These are phyloP conservation scores for Lasioglossum figueresi DNA, from an alignment of 2,888 invertebrate species.

Conservation along the genomic window DNA sequence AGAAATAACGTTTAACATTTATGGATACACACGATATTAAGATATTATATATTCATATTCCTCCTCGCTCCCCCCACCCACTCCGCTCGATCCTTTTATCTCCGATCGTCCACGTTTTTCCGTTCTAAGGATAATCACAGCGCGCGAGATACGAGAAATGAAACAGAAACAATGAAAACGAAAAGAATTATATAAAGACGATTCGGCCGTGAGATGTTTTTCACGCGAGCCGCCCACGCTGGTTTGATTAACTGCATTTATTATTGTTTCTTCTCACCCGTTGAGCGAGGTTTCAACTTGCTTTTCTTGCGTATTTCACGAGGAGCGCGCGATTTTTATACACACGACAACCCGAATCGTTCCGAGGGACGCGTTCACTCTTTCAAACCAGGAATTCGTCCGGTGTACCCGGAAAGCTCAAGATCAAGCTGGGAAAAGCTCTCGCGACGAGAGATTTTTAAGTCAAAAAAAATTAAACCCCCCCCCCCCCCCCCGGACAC, in stretches of 20 bases:
- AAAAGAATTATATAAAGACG: background rate
- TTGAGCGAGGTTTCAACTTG: conserved; percentile 53
- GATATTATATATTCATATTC: conserved; percentile 73
- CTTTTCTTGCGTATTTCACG: conserved; percentile 22
- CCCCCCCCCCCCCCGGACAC: background rate
- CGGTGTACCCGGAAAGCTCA: background rate
- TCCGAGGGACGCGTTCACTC: background rate
- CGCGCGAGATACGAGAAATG: conserved; percentile 31
- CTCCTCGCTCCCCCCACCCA: conserved; percentile 52
- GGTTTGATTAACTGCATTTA: conserved; percentile 70
- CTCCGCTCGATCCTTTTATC: conserved; percentile 60
- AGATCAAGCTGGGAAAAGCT: background rate
- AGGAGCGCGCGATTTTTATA: background rate
- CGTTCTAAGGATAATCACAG: conserved; percentile 45
- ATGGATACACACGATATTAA: conserved; percentile 77
- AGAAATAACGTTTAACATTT: conserved; percentile 78
- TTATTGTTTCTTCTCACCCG: conserved; percentile 49
- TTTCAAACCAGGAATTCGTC: background rate
- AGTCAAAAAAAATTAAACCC: background rate
- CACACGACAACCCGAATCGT: background rate
- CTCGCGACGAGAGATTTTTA: background rate
- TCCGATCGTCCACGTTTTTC: conserved; percentile 49
- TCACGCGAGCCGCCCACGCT: conserved; percentile 42
- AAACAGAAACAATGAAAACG: background rate
- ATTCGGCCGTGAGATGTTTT: conserved; percentile 41